Evolutionary conservation across 2,888 invertebrate species (phyloP), one percentile per base, ranked within the genome.

Genomic region (Teleogryllus oceanicus): DNA sequence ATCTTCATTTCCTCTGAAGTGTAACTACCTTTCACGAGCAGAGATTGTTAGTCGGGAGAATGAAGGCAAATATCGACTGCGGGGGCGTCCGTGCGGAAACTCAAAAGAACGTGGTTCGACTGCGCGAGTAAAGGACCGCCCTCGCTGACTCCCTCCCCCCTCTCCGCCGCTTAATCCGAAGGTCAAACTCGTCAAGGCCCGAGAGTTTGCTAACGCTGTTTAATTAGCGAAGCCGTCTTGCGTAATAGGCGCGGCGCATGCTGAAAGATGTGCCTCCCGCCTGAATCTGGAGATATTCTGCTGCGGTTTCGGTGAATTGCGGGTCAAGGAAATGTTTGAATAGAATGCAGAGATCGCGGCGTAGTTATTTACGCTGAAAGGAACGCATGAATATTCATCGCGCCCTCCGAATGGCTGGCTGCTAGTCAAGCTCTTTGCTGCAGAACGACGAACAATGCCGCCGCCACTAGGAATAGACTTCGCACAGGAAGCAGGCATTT

Each of bases 21-120:
- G n/a, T n/a, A 62, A 62, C 62, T n/a, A 18, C 62, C 62, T 62
- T 62, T 62, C n/a, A 62, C 62, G 62, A 62, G 16, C 62, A n/a
- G 16, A 37, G n/a, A 62, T 62, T 62, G 62, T 62, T 62, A 62
- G 16, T 62, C n/a, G 16, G 62, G 62, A 13, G 62, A 62, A 62
- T 62, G 62, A 62, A 62, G n/a, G 62, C 62, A 62, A 62, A 37
- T 37, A 37, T 37, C 37, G 37, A 37, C 37, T 37, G 37, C 37
- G 37, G 37, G 37, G 5, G 37, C 8, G 37, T 37, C 62, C 62
- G 62, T n/a, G 62, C 10, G 62, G 62, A 62, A 62, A 62, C 62
- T n/a, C 62, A 62, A n/a, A 62, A 62, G 62, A 62, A 62, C 62
- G 62, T 62, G 62, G 62, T 62, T 11, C 62, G 62, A 62, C 62